Percentiles rank a stretch among this genome's conserved stretches.
phyloP scores from a whole-genome alignment of 2,797 vertebrate genomes.

The Peromyscus attwateri region DNA sequence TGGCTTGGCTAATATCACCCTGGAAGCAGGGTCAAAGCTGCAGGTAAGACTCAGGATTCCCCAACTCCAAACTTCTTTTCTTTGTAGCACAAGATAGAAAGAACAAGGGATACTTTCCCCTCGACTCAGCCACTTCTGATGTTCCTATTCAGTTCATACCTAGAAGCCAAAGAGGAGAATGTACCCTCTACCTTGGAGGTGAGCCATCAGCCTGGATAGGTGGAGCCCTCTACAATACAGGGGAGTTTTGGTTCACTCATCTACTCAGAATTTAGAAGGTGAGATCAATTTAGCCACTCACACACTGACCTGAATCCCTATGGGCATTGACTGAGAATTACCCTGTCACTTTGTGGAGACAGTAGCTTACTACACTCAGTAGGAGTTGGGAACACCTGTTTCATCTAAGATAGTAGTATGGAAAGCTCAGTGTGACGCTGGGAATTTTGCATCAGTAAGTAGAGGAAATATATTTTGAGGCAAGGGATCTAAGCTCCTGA shows the following conservation, averaged over 20 bases:
- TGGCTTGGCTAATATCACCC: background rate
- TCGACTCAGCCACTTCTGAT: background rate
- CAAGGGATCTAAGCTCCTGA: background rate
- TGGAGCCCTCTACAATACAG: background rate
- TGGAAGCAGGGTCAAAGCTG: background rate
- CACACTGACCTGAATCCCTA: constrained; percentile 27
- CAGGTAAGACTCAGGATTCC: background rate
- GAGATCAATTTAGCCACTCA: background rate
- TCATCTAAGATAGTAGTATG: background rate
- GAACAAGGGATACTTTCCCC: background rate
- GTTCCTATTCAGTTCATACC: background rate
- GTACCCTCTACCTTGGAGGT: background rate
- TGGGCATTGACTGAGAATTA: constrained; percentile 8
- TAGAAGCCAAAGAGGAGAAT: background rate
- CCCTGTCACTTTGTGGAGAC: background rate
- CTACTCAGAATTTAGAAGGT: background rate
- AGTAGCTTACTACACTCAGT: constrained; percentile 28
- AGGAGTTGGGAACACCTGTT: constrained; percentile 17
- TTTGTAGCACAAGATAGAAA: background rate
- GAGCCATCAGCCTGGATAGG: background rate
- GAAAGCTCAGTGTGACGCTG: background rate
- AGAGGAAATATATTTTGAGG: background rate
- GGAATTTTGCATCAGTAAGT: background rate
- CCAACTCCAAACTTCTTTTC: too few relatives aligned
- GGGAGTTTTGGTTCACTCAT: background rate